phyloP scores from a whole-genome alignment of 2,888 invertebrate genomes.

The Agonopterix subpropinquella region DNA sequence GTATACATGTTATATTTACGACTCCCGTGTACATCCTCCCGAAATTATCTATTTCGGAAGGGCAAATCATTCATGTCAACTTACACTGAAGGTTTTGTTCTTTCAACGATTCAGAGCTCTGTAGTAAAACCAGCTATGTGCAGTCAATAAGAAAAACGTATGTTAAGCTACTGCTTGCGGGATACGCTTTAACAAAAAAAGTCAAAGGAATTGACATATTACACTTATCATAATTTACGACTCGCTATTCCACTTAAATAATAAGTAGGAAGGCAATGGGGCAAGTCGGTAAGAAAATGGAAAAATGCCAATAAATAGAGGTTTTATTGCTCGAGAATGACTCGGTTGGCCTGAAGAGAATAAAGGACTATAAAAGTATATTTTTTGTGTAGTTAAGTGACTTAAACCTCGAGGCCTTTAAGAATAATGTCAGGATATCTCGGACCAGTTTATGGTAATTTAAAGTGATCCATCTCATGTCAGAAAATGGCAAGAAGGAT shows the following conservation, averaged over 20 bases:
- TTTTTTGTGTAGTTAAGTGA: conserved; percentile 15
- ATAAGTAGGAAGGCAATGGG: conserved; percentile 11
- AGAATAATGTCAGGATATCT: conserved; percentile 24
- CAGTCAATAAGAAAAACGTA: not conserved
- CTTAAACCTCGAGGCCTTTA: conserved; percentile 15
- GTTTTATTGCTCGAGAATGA: conserved; percentile 28
- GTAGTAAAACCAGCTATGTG: not conserved
- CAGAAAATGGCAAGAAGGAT: conserved; percentile 2
- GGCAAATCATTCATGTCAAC: conserved; percentile 13
- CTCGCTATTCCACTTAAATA: conserved; percentile 14
- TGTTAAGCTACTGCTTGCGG: not conserved
- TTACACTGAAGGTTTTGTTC: conserved; percentile 10
- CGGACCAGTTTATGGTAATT: conserved; percentile 27
- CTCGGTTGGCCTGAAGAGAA: conserved; percentile 19
- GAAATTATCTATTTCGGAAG: conserved; percentile 36
- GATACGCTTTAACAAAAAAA: conserved; percentile 3
- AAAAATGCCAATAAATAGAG: conserved; percentile 22
- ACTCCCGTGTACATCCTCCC: conserved; percentile 21
- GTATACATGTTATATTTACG: conserved; percentile 28
- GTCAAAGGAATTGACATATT: conserved; percentile 9
- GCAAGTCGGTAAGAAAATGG: conserved; percentile 4
- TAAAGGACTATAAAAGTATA: conserved; percentile 26
- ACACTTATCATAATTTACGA: conserved; percentile 17
- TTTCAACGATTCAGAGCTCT: not conserved
- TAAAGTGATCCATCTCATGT: conserved; percentile 22